phyloP scores from a whole-genome alignment of 1,140 invertebrate genomes.

The Drosophila elegans region DNA sequence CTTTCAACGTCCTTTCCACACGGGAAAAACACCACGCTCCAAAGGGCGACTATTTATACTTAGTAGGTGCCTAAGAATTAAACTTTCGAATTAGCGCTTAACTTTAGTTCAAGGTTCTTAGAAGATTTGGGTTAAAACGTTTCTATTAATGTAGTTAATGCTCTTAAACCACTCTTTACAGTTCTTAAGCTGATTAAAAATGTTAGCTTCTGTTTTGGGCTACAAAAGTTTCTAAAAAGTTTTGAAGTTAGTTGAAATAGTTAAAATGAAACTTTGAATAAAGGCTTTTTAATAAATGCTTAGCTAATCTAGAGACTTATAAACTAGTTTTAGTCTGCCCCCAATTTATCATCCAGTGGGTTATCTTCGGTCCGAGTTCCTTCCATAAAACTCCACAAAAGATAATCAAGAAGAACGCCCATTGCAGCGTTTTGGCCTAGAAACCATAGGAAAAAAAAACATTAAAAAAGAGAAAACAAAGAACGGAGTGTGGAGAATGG shows the following conservation, averaged over 20 bases:
- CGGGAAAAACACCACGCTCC: conserved; percentile 30
- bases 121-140: background rate
- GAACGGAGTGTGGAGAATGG: conserved; percentile 1
- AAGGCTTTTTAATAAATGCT: no score
- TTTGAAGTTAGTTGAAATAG: no score
- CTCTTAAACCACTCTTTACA: no score
- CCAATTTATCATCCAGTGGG: conserved; percentile 4
- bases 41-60: conserved; percentile 2
- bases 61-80: background rate
- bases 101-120: conserved; percentile 3
- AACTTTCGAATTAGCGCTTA: background rate
- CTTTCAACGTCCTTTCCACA: conserved; percentile 80
- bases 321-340: background rate
- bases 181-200: no score
- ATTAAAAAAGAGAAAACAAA: conserved; percentile 19
- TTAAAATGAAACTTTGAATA: no score
- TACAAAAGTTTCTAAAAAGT: no score
- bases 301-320: background rate
- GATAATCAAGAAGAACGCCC: conserved; percentile 44
- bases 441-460: conserved; percentile 7
- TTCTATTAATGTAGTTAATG: no score
- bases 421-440: conserved; percentile 42
- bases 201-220: no score
- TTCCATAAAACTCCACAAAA: conserved; percentile 33
- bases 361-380: conserved; percentile 27